Evolutionary conservation across 2,113 vertebrate genomes (phyloP).

Genomic region (Pluvialis apricaria): DNA sequence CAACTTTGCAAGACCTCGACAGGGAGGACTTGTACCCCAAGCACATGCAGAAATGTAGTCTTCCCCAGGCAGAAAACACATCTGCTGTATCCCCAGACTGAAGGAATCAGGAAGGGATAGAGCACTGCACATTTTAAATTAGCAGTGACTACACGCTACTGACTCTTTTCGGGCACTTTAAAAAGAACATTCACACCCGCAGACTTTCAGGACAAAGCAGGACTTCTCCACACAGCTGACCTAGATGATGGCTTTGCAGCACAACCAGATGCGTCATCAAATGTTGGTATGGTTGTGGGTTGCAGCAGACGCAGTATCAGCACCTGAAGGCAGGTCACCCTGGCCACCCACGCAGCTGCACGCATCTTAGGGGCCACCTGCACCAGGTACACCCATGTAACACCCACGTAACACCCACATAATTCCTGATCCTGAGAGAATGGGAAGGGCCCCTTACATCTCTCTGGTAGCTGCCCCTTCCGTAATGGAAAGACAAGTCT

Average conservation of each 20-base stretch:
- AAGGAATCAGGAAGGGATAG: neutral
- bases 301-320: neutral
- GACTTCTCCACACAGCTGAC: neutral
- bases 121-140: neutral
- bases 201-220: neutral
- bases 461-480: neutral
- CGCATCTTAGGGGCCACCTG: neutral
- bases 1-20: neutral
- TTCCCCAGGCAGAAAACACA: neutral
- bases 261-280: rapidly evolving
- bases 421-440: neutral
- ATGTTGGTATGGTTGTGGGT: neutral
- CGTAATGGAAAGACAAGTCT: neutral
- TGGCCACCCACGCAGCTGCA: rapidly evolving
- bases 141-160: neutral
- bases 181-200: neutral
- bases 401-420: neutral
- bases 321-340: neutral
- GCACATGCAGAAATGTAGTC: neutral
- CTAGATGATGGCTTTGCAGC: neutral
- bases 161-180: neutral
- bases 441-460: neutral
- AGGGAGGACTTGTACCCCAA: neutral
- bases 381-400: neutral
- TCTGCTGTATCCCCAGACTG: neutral